These are phyloP conservation scores for Phyllostomus discolor DNA, from an alignment of 2,113 vertebrate genomes.

Conservation along the genomic window DNA sequence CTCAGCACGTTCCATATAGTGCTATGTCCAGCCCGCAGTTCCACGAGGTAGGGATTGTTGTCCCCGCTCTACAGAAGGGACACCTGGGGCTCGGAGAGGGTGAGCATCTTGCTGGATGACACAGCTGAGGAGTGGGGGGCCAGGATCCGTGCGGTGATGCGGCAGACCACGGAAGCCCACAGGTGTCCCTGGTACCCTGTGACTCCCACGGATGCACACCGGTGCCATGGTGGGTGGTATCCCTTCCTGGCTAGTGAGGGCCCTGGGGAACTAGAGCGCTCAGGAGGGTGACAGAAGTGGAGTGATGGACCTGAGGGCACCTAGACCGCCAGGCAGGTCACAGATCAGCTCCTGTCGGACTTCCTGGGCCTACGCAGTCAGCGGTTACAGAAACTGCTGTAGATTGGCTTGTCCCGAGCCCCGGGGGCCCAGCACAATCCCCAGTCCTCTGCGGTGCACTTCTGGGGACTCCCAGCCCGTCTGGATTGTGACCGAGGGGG, in stretches of 20 bases:
- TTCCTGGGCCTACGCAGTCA: not conserved
- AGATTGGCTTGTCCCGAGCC: fast-evolving
- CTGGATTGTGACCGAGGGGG: not conserved
- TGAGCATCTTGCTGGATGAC: not conserved
- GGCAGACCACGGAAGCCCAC: not conserved
- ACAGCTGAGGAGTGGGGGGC: not conserved
- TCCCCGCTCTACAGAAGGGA: not conserved
- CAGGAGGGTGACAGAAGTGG: not conserved
- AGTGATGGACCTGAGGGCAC: not conserved
- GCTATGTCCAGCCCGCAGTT: not conserved
- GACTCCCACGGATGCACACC: not conserved
- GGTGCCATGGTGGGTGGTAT: not conserved
- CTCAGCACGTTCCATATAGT: fast-evolving
- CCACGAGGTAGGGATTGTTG: not conserved
- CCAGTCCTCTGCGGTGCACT: no score
- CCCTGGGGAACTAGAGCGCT: not conserved
- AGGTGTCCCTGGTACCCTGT: fast-evolving
- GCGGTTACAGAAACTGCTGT: not conserved
- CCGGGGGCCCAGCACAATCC: not conserved
- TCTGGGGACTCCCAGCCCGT: not conserved
- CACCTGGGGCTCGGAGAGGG: not conserved
- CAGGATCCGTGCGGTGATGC: not conserved
- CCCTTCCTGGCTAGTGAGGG: not conserved
- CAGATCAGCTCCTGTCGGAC: not conserved
- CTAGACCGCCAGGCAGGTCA: not conserved